Percentiles rank a stretch among this genome's conserved stretches.
Evolutionary conservation across 2,888 invertebrate genomes (phyloP).

Genomic region (Hemistola chrysoprasaria): DNA sequence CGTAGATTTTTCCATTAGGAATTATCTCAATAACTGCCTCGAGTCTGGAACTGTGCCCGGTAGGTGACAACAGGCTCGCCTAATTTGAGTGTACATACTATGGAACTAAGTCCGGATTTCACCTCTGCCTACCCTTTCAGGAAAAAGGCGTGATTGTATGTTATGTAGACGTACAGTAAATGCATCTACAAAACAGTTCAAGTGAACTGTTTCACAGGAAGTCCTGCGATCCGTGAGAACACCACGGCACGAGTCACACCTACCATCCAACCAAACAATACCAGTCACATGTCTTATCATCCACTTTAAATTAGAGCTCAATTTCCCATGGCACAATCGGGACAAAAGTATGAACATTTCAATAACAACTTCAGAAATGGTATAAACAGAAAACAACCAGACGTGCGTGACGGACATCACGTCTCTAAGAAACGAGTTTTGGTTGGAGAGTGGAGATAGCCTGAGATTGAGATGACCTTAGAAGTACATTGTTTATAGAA

Average conservation of each 20-base stretch:
- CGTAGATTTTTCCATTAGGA: too few species aligned
- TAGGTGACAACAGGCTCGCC: too few species aligned
- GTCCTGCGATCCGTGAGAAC: constrained; percentile 14
- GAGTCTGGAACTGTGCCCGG: too few species aligned
- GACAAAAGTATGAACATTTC: constrained; percentile 26
- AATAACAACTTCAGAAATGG: constrained; percentile 25
- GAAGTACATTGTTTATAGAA: too few species aligned
- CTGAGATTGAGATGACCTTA: constrained; percentile 3
- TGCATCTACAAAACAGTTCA: too few species aligned
- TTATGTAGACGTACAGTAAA: too few species aligned
- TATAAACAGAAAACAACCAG: constrained; percentile 24
- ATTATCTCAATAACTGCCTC: too few species aligned
- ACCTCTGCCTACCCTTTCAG: too few species aligned
- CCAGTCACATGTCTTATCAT: constrained; percentile 1
- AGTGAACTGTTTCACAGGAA: too few species aligned
- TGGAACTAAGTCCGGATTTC: too few species aligned
- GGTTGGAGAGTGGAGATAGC: constrained; percentile 9
- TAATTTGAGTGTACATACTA: too few species aligned
- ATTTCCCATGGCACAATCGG: constrained; percentile 18
- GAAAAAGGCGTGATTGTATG: too few species aligned
- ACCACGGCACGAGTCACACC: constrained; percentile 17
- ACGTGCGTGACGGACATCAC: constrained; percentile 26
- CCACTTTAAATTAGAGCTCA: constrained; percentile 7
- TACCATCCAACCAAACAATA: constrained; percentile 13
- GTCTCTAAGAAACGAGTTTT: constrained; percentile 11